These are phyloP conservation scores for Tychaedon coryphoeus DNA, from an alignment of 2,113 vertebrate genomes.

Conservation along the genomic window DNA sequence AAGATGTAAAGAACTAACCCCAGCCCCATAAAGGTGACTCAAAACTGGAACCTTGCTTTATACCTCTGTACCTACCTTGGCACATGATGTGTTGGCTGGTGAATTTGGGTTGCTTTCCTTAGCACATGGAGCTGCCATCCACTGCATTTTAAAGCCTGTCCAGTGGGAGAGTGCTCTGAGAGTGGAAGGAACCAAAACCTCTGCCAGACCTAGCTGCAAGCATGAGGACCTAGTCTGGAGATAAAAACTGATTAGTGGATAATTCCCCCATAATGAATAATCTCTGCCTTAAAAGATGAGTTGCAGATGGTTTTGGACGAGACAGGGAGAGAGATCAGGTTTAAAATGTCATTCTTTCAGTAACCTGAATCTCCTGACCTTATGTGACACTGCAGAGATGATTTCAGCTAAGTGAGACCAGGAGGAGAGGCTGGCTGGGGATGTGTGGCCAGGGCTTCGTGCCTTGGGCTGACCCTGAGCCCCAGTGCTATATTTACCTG, in stretches of 20 bases:
- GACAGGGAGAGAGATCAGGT: neutral
- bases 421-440: neutral
- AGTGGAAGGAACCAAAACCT: neutral
- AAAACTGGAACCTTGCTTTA: neutral
- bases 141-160: neutral
- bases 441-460: neutral
- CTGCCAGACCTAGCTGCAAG: neutral
- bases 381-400: neutral
- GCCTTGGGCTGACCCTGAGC: neutral
- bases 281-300: slow-evolving; percentile 6
- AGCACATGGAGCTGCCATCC: neutral
- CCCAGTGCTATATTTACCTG: neutral
- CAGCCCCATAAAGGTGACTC: neutral
- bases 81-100: neutral
- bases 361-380: slow-evolving; percentile 18
- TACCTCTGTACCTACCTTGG: neutral
- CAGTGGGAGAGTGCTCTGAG: neutral
- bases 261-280: neutral
- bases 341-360: neutral
- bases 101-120: neutral
- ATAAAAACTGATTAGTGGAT: slow-evolving; percentile 7
- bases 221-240: neutral
- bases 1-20: neutral
- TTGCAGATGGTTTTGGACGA: slow-evolving; percentile 17
- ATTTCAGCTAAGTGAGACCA: neutral